These are phyloP conservation scores for Epinotia nisella DNA, from an alignment of 2,888 invertebrate species.

Conservation along the genomic window DNA sequence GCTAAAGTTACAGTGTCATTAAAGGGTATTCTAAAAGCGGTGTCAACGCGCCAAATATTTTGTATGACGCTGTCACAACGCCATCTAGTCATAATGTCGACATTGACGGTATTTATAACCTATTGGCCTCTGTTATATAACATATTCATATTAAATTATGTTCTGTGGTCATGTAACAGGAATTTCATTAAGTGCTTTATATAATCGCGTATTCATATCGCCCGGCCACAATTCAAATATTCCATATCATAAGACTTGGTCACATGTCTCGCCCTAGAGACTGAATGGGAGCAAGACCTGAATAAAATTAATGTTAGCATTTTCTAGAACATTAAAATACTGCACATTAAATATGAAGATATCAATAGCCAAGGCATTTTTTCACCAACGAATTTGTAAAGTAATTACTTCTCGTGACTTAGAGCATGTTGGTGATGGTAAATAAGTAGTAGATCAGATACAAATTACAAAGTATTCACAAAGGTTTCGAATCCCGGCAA, in stretches of 20 bases:
- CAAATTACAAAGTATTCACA: no score
- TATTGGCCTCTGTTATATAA: background rate
- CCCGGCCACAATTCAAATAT: conserved; percentile 22
- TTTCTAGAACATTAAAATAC: background rate
- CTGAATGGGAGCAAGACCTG: background rate
- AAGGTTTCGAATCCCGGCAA: no score
- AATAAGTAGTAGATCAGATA: no score
- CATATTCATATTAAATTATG: background rate
- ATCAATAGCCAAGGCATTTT: background rate
- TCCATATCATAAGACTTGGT: conserved; percentile 14
- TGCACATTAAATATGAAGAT: background rate
- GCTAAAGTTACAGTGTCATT: no score
- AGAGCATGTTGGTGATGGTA: no score
- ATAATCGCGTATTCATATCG: conserved; percentile 14
- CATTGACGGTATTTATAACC: background rate
- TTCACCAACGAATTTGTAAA: background rate
- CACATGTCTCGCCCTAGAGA: conserved; percentile 3
- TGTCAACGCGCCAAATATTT: no score
- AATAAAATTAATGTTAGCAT: conserved; percentile 7
- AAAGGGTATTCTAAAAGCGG: no score
- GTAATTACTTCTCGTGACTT: no score
- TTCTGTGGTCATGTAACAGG: conserved; percentile 15
- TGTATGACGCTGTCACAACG: no score
- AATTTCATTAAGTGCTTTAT: conserved; percentile 22
- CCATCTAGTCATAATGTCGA: no score